Conservation (phyloP, 2,797 vertebrate genomes). For the Alcedo quadribrachys region DNA sequence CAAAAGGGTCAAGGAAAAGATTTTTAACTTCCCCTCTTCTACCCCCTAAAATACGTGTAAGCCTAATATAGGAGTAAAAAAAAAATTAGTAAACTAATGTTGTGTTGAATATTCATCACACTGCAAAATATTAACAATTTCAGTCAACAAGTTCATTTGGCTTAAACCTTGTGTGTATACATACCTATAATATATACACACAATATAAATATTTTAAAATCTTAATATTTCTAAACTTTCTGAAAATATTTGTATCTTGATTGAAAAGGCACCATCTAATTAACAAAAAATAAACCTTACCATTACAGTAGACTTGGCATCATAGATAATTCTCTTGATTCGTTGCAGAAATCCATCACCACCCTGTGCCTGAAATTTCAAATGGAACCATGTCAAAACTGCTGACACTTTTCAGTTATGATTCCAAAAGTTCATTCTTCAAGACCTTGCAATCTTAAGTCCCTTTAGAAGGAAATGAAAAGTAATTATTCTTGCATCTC, state of each 20-base stretch:
- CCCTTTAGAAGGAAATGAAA: slow-evolving; percentile 59
- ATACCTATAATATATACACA: background rate
- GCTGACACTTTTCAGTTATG: slow-evolving; percentile 52
- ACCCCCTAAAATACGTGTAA: background rate
- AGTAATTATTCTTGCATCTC: slow-evolving; percentile 29
- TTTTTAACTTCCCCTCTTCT: background rate
- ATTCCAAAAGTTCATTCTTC: slow-evolving; percentile 47
- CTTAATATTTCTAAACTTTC: background rate
- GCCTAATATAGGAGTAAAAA: background rate
- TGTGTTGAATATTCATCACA: background rate
- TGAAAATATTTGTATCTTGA: background rate
- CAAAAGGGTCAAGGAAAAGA: background rate
- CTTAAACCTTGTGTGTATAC: background rate
- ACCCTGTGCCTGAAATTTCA: slow-evolving; percentile 88
- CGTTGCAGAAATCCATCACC: slow-evolving; percentile 93
- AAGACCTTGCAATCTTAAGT: slow-evolving; percentile 44
- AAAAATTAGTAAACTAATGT: background rate
- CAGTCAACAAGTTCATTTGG: background rate
- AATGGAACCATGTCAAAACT: slow-evolving; percentile 61
- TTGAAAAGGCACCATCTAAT: background rate
- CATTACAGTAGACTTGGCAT: slow-evolving; percentile 92
- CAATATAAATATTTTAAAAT: background rate
- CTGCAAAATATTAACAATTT: background rate
- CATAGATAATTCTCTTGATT: slow-evolving; percentile 91
- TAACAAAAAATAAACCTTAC: slow-evolving; percentile 78